These are phyloP conservation scores for Pharmacophagus antenor DNA, from an alignment of 2,888 invertebrate genomes.

Conservation along the genomic window DNA sequence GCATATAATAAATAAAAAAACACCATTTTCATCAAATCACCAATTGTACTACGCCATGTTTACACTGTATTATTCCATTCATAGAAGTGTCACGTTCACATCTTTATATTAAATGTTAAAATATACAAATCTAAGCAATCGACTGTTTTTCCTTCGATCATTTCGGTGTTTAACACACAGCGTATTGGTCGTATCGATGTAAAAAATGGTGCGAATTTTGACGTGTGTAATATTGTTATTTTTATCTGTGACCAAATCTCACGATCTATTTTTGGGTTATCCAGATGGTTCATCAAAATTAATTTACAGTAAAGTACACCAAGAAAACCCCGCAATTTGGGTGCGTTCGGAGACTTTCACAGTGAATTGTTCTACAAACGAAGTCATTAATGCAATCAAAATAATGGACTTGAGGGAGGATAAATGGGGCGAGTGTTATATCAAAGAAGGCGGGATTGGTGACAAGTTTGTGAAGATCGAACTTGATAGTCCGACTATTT, in stretches of 20 bases:
- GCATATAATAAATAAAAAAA: neutral
- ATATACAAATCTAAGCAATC: constrained; percentile 10
- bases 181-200: constrained; percentile 3
- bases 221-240: constrained; percentile 11
- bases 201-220: constrained; percentile 20
- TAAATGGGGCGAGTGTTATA: constrained; percentile 58
- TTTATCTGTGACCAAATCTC: constrained; percentile 19
- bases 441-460: constrained; percentile 63
- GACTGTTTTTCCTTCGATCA: constrained; percentile 7
- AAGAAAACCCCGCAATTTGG: constrained; percentile 65
- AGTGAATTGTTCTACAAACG: constrained; percentile 53
- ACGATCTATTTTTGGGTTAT: constrained; percentile 51
- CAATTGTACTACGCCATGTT: constrained; percentile 17
- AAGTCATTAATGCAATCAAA: constrained; percentile 63
- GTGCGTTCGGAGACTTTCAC: constrained; percentile 53
- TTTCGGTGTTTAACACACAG: neutral
- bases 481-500: constrained; percentile 59
- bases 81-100: constrained; percentile 27
- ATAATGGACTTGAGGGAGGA: constrained; percentile 59
- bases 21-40: constrained; percentile 6
- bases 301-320: constrained; percentile 62
- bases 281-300: constrained; percentile 55
- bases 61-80: constrained; percentile 30
- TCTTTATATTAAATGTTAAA: constrained; percentile 19
- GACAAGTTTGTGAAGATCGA: constrained; percentile 56